Percentiles rank a stretch among this genome's conserved stretches.
These are phyloP conservation scores for Octodon degus DNA, from an alignment of 2,113 vertebrate genomes.

Conservation along the genomic window DNA sequence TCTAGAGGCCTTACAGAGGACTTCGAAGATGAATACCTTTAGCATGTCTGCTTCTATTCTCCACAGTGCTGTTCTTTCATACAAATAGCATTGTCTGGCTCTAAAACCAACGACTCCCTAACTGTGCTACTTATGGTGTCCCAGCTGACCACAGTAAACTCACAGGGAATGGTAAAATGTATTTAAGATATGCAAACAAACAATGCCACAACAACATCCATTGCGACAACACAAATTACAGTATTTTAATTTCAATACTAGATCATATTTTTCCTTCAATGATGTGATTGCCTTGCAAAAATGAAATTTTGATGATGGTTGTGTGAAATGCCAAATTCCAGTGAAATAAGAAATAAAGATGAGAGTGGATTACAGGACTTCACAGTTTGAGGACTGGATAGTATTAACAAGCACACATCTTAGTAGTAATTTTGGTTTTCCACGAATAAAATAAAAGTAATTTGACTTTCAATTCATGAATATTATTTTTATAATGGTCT, in stretches of 20 bases:
- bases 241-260: not conserved
- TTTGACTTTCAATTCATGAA: not conserved
- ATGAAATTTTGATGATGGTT: not conserved
- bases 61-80: conserved; percentile 20
- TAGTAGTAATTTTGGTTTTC: not conserved
- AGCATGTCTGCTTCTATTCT: not conserved
- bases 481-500: not conserved
- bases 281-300: not conserved
- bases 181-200: not conserved
- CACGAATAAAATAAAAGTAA: conserved; percentile 38
- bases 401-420: not conserved
- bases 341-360: not conserved
- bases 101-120: not conserved
- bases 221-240: not conserved
- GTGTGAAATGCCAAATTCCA: not conserved
- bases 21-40: not conserved
- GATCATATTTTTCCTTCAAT: not conserved
- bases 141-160: not conserved
- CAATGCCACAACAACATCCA: not conserved
- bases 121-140: not conserved
- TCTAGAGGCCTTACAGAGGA: not conserved
- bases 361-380: not conserved
- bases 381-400: not conserved
- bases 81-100: not conserved
- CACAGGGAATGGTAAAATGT: not conserved